A percentile compares a stretch with the other conserved stretches of the same genome.
Conservation (phyloP, 2,888 invertebrate genomes). For the Dolomedes plantarius region DNA sequence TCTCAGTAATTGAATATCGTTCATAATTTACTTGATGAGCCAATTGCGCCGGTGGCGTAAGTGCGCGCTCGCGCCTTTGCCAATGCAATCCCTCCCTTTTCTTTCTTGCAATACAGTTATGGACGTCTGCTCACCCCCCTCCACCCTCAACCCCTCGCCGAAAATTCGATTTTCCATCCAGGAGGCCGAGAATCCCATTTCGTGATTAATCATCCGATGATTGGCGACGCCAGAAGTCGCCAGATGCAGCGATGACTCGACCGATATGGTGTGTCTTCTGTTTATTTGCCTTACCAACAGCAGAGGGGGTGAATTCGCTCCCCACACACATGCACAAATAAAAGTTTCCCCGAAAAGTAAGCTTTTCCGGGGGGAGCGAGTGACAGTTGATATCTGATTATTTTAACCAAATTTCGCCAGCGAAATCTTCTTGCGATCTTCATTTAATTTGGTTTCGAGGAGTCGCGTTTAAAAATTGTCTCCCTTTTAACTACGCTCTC, state of each 20-base stretch:
- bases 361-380: neutral
- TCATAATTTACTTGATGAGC: constrained; percentile 72
- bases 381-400: constrained; percentile 18
- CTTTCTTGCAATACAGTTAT: constrained; percentile 28
- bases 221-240: constrained; percentile 3
- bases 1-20: constrained; percentile 70
- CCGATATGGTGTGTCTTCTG: neutral
- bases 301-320: too few relatives aligned
- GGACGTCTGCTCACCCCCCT: neutral
- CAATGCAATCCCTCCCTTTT: neutral
- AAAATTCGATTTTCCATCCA: constrained; percentile 69
- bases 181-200: constrained; percentile 25
- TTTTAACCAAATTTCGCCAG: constrained; percentile 1
- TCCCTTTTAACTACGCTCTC: neutral
- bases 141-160: neutral
- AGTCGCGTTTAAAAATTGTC: constrained; percentile 7
- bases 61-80: constrained; percentile 59
- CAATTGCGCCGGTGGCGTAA: constrained; percentile 60
- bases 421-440: constrained; percentile 1
- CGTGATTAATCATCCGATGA: constrained; percentile 54
- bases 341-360: neutral
- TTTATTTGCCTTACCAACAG: neutral
- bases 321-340: neutral
- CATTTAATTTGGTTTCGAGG: neutral
- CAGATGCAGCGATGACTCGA: neutral